Base-by-base conservation (phyloP, 1,140 invertebrate species). In the Cydia fagiglandana region DNA sequence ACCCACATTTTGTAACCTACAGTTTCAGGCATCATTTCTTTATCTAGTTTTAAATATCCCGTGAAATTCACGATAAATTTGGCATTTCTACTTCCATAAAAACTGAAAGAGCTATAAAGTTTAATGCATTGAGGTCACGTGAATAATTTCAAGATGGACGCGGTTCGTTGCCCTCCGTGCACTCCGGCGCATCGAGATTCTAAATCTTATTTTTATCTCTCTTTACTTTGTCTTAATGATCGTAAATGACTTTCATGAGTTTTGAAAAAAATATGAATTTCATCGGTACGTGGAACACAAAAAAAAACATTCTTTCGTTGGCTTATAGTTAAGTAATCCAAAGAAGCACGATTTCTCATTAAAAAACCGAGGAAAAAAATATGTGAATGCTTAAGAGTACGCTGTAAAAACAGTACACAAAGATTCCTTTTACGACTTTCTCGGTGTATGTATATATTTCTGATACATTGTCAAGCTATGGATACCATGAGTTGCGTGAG, bases 141-240 rank as follows among this genome's bases (percentile, higher is more conserved):
- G 77, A 81, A 81, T 81, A 77, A 81, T 75, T 76, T 77, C 66
- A 82, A 80, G 77, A 80, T 76, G 78, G 77, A 28, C 68, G 73
- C 61, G 50, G 81, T 76, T 6, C 81, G 66, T 78, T 81, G 80
- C 83, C 79, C 83, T 75, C 75, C 34, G 74, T 83, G 79, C 75
- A 77, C 68, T 74, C 64, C 76, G 73, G 56, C 77, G 64, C 77
- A 78, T 70, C 34, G 34, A 70, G 66, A 45, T 70, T 70, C 66
- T 70, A 70, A 70, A 70, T 70, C 66, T 70, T 70, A 70, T 41
- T 70, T 70, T 70, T 70, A 70, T 70, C 66, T 70, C 66, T 34
- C 66, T 38, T 17, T 38, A 70, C 66, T 70, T 70, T 70, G 38
- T 70, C 30, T 70, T 70, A 70, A 70, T 70, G 66, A 70, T 70